Conservation (phyloP, 2,888 invertebrate genomes). For the Thymelicus sylvestris region DNA sequence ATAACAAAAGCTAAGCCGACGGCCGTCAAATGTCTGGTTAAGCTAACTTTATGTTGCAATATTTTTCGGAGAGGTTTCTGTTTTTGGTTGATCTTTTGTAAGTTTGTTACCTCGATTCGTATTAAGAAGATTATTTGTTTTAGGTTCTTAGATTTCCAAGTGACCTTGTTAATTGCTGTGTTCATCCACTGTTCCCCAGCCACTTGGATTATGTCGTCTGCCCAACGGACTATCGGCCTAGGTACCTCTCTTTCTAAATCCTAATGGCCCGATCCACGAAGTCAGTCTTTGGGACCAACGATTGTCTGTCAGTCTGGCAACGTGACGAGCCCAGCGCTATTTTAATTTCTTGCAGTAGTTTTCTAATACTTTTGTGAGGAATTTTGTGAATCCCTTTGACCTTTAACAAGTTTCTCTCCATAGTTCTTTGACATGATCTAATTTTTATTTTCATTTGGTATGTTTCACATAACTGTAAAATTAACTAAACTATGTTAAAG, state of each 20-base stretch:
- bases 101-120: no score
- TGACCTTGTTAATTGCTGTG: no score
- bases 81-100: no score
- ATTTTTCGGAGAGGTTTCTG: neutral
- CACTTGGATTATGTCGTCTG: neutral
- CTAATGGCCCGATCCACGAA: neutral
- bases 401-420: no score
- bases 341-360: no score
- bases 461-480: no score
- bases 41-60: conserved; percentile 1
- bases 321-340: neutral
- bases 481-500: no score
- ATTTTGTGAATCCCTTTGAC: no score
- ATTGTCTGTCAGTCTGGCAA: neutral
- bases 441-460: no score
- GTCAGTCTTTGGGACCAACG: neutral
- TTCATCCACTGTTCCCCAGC: neutral
- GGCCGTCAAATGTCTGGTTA: neutral
- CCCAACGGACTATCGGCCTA: neutral
- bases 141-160: neutral
- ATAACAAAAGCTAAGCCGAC: neutral
- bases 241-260: neutral
- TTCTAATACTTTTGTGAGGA: no score
- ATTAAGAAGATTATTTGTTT: no score
- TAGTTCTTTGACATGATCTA: no score